Evolutionary conservation across 2,113 vertebrate genomes (phyloP).

Genomic region (Mionectes macconnelli): DNA sequence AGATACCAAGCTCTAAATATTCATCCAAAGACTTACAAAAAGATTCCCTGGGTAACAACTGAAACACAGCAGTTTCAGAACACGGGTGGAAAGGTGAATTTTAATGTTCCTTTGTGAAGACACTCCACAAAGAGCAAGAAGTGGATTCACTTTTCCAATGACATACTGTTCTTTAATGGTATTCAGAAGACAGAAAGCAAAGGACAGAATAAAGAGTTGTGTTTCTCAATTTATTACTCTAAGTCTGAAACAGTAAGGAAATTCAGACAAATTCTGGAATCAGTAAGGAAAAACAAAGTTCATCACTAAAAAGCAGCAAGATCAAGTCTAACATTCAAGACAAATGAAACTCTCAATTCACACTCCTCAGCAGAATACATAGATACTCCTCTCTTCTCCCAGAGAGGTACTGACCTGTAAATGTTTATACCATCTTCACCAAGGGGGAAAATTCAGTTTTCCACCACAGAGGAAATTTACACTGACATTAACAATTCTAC

Average conservation of each 20-base stretch:
- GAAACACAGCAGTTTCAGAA: not conserved
- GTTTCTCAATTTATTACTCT: not conserved
- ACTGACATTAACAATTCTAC: not conserved
- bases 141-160: not conserved
- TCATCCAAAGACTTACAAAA: not conserved
- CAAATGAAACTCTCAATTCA: not conserved
- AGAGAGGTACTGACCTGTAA: not conserved
- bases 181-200: not conserved
- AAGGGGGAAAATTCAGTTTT: not conserved
- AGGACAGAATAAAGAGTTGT: not conserved
- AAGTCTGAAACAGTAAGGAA: not conserved
- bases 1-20: not conserved
- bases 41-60: not conserved
- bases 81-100: not conserved
- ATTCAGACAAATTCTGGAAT: not conserved
- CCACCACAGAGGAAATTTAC: not conserved
- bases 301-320: not conserved
- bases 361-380: conserved; percentile 4
- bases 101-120: not conserved
- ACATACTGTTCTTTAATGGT: not conserved
- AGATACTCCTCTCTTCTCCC: not conserved
- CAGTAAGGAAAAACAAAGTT: not conserved
- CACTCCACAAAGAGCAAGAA: not conserved
- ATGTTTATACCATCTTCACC: not conserved
- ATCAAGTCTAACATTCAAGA: not conserved